A percentile compares a stretch with the other conserved stretches of the same genome.
phyloP scores from a whole-genome alignment of 2,888 invertebrate species.

The Dolomedes plantarius region DNA sequence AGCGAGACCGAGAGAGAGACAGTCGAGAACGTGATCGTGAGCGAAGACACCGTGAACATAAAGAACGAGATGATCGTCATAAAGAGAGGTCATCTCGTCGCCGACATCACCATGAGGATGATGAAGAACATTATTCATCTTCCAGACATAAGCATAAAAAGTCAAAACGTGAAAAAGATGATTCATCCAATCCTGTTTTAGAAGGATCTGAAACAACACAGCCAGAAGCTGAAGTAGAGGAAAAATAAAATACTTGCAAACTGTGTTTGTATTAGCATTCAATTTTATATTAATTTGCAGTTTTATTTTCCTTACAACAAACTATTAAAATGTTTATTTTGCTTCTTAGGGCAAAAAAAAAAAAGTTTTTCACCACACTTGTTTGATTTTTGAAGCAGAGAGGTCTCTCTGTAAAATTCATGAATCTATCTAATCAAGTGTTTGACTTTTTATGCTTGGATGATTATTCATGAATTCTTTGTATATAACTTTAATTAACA shows the following conservation, averaged over 20 bases:
- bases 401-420: too few species aligned
- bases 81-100: constrained; percentile 55
- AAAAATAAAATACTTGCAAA: constrained; percentile 33
- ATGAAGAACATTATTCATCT: constrained; percentile 63
- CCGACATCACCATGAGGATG: constrained; percentile 63
- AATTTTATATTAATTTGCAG: too few species aligned
- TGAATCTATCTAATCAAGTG: not conserved
- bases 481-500: not conserved
- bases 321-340: too few species aligned
- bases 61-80: constrained; percentile 55
- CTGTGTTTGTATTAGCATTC: not conserved
- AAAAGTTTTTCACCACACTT: too few species aligned
- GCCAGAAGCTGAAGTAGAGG: constrained; percentile 42
- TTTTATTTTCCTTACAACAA: too few species aligned
- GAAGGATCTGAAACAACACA: constrained; percentile 47
- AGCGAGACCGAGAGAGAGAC: constrained; percentile 49
- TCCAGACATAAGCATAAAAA: constrained; percentile 72
- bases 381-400: too few species aligned
- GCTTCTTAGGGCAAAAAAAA: too few species aligned
- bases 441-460: constrained; percentile 1
- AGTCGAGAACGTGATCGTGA: constrained; percentile 42
- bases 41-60: constrained; percentile 58
- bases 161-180: constrained; percentile 72
- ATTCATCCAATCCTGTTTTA: constrained; percentile 18
- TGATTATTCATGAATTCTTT: not conserved